phyloP scores from a whole-genome alignment of 1,140 invertebrate species.

The Penaeus indicus region DNA sequence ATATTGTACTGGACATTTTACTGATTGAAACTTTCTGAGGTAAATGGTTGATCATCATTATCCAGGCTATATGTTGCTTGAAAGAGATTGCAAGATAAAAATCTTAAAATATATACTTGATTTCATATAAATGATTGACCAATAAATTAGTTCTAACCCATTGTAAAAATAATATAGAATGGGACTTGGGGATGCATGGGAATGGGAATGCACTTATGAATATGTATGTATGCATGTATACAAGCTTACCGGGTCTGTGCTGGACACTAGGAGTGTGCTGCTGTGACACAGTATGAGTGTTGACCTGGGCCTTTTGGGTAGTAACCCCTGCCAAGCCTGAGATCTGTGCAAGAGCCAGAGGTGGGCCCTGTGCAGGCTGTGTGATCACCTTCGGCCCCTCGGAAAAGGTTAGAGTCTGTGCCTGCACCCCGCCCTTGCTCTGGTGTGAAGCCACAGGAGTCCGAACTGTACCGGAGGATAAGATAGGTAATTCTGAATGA shows the following conservation, averaged over 20 bases:
- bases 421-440: slow-evolving; percentile 45
- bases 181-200: too few species aligned
- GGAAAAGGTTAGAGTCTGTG: slow-evolving; percentile 51
- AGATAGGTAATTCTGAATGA: too few species aligned
- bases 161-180: too few species aligned
- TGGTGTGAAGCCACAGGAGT: slow-evolving; percentile 53
- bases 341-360: slow-evolving; percentile 66
- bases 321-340: slow-evolving; percentile 41
- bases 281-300: slow-evolving; percentile 30
- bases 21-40: too few species aligned
- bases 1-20: too few species aligned
- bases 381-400: slow-evolving; percentile 67
- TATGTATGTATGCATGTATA: too few species aligned
- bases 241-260: slow-evolving; percentile 7
- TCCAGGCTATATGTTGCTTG: too few species aligned
- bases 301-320: slow-evolving; percentile 49
- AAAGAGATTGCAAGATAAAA: too few species aligned
- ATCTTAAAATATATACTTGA: too few species aligned
- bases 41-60: too few species aligned
- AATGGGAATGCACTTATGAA: neutral
- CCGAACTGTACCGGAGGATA: slow-evolving; percentile 43
- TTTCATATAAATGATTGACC: too few species aligned
- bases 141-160: too few species aligned
- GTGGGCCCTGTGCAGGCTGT: slow-evolving; percentile 67
- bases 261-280: slow-evolving; percentile 17